Percentiles rank a stretch among this genome's conserved stretches.
These are phyloP conservation scores for Papilio polyxenes DNA, from an alignment of 1,140 invertebrate genomes.

Conservation along the genomic window DNA sequence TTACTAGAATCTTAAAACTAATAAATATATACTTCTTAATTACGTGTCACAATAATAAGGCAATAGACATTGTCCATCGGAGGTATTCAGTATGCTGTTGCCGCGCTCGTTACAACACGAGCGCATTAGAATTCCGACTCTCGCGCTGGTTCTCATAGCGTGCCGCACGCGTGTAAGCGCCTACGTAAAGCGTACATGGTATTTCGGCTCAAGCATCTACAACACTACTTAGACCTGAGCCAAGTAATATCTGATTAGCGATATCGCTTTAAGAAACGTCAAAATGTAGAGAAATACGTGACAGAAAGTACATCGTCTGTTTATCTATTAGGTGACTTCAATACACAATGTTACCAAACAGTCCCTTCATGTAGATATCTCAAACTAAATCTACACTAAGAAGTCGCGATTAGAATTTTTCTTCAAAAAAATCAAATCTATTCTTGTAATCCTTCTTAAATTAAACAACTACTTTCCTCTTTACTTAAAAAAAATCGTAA, in stretches of 20 bases:
- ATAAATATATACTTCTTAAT: not conserved
- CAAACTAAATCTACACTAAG: too few relatives aligned
- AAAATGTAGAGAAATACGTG: too few relatives aligned
- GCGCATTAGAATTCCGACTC: conserved; percentile 69
- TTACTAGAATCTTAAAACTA: too few relatives aligned
- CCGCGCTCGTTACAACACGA: conserved; percentile 62
- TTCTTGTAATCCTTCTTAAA: not conserved
- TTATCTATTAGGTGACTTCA: too few relatives aligned
- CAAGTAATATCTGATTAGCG: not conserved
- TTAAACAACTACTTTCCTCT: not conserved
- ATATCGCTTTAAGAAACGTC: too few relatives aligned
- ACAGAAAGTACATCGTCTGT: too few relatives aligned
- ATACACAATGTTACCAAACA: too few relatives aligned
- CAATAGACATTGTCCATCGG: conserved; percentile 10
- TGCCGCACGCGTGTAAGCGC: conserved; percentile 43
- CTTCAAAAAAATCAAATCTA: not conserved
- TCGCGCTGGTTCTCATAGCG: conserved; percentile 65
- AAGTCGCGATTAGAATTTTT: too few relatives aligned
- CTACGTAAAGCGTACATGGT: conserved; percentile 29
- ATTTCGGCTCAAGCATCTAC: not conserved
- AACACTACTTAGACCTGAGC: not conserved
- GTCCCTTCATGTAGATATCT: too few relatives aligned
- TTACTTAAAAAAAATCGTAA: not conserved
- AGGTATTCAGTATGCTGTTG: conserved; percentile 53
- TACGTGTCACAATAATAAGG: conserved; percentile 21